A percentile compares a stretch with the other conserved stretches of the same genome.
These are phyloP conservation scores for Pyxicephalus adspersus DNA, from an alignment of 2,113 vertebrate species.

Conservation along the genomic window DNA sequence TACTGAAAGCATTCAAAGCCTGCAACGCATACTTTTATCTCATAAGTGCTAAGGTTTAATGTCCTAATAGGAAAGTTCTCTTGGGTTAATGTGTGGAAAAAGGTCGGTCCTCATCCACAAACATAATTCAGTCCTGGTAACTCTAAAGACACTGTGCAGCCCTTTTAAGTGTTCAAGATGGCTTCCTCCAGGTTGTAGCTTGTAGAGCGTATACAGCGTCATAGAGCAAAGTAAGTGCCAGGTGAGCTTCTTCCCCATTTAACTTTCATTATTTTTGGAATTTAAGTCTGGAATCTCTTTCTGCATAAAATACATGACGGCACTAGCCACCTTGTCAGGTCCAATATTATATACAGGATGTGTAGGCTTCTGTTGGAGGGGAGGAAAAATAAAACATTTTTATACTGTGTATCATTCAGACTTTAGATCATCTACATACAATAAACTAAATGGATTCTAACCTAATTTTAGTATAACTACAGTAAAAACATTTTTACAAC, in stretches of 20 bases:
- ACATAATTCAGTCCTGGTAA: neutral
- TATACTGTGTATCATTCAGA: neutral
- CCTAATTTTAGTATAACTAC: neutral
- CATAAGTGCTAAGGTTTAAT: conserved; percentile 16
- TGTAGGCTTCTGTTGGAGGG: conserved; percentile 80
- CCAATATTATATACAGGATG: conserved; percentile 95
- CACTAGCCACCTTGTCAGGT: conserved; percentile 87
- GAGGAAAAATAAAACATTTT: neutral
- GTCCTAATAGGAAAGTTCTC: conserved; percentile 16
- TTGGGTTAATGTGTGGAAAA: neutral
- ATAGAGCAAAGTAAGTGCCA: neutral
- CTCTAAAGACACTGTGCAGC: neutral
- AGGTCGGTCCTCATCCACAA: neutral
- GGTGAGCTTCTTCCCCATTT: neutral
- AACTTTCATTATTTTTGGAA: conserved; percentile 1
- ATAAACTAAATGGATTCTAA: too few relatives aligned
- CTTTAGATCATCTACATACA: too few relatives aligned
- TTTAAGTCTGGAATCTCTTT: conserved; percentile 72
- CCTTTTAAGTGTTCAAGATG: conserved; percentile 6
- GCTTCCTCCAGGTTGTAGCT: conserved; percentile 16
- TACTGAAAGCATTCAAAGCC: neutral
- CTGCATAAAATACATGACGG: conserved; percentile 82
- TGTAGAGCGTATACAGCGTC: neutral
- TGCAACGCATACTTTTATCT: neutral
- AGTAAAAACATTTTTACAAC: too few relatives aligned